Conservation (phyloP, 2,113 vertebrate species). For the Catharus bicknelli region DNA sequence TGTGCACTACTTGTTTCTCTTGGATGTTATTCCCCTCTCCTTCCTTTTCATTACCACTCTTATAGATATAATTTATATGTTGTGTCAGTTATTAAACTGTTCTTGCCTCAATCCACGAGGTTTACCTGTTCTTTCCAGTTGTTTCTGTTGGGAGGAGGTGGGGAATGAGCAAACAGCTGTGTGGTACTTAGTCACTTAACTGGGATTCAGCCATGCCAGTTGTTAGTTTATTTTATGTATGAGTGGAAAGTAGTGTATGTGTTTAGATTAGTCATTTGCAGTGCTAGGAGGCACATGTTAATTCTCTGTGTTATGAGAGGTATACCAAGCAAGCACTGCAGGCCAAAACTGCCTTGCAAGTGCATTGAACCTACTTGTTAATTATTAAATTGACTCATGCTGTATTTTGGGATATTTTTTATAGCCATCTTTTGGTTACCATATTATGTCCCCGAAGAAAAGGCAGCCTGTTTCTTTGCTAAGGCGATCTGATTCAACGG, state of each 20-base stretch:
- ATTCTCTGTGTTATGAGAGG: not conserved
- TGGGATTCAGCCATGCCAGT: not conserved
- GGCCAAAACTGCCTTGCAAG: not conserved
- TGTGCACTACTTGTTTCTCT: not conserved
- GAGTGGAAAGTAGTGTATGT: not conserved
- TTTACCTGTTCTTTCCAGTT: not conserved
- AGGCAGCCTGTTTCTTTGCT: slow-evolving; percentile 88
- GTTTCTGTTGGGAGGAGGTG: not conserved
- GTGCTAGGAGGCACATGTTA: not conserved
- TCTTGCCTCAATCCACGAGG: rapidly evolving
- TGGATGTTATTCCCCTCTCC: not conserved
- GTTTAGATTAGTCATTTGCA: not conserved
- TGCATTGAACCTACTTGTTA: not conserved
- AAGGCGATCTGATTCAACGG: slow-evolving; percentile 71
- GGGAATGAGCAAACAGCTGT: not conserved
- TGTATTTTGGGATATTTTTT: not conserved
- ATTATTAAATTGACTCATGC: not conserved
- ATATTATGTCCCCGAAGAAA: slow-evolving; percentile 91
- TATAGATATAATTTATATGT: not conserved
- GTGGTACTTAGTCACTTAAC: not conserved
- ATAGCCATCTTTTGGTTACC: slow-evolving; percentile 96
- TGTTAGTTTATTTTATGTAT: not conserved
- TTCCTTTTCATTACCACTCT: not conserved
- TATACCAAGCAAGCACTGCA: not conserved
- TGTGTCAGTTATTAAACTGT: not conserved